Percentiles rank a stretch among this genome's conserved stretches.
Evolutionary conservation across 2,797 vertebrate species (phyloP).

Genomic region (Trachurus trachurus): DNA sequence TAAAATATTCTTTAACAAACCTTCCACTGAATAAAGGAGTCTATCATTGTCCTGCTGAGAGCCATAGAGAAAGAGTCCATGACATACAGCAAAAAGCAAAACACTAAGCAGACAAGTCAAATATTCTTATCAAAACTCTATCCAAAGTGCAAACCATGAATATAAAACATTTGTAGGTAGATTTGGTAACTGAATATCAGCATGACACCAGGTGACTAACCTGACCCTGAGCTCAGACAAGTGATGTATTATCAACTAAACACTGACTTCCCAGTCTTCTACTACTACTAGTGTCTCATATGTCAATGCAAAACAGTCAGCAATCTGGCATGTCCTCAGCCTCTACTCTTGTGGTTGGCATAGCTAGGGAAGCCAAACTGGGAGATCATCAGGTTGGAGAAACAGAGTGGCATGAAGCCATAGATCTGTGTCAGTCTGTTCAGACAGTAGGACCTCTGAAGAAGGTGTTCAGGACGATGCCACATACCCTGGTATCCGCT

Average conservation of each 20-base stretch:
- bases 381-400: slow-evolving; percentile 95
- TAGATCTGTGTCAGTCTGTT: slow-evolving; percentile 92
- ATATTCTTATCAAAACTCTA: neutral
- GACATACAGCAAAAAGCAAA: neutral
- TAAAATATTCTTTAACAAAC: neutral
- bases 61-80: slow-evolving; percentile 5
- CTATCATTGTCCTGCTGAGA: slow-evolving; percentile 2
- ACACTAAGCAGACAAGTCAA: neutral
- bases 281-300: neutral
- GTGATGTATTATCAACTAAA: neutral
- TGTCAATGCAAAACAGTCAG: neutral
- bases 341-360: slow-evolving; percentile 92
- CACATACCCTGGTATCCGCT: slow-evolving; percentile 96
- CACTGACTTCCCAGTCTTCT: slow-evolving; percentile 18
- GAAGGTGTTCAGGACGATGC: slow-evolving; percentile 94
- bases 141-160: neutral
- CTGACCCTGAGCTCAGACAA: neutral
- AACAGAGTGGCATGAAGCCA: slow-evolving; percentile 91
- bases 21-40: neutral
- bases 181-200: neutral
- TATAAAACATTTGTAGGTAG: neutral
- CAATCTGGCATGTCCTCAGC: slow-evolving; percentile 71
- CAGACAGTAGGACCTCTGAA: slow-evolving; percentile 95
- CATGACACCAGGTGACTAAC: neutral
- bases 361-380: slow-evolving; percentile 97